These are phyloP conservation scores for Germaria angustata DNA, from an alignment of 2,888 invertebrate species.

Conservation along the genomic window DNA sequence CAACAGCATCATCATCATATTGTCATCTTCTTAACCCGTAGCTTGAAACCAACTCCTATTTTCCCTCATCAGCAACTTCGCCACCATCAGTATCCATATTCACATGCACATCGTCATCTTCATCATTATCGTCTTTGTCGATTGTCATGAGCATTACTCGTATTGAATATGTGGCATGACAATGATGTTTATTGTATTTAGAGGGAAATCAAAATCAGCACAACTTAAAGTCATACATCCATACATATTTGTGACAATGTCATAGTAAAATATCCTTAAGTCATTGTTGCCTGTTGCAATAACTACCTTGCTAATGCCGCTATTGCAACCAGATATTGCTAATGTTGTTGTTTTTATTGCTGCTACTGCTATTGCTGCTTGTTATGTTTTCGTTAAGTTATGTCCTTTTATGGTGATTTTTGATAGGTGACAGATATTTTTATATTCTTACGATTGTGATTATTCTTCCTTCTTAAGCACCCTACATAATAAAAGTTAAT, in stretches of 20 bases:
- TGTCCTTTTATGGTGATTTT: slow-evolving; percentile 78
- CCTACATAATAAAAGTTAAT: not conserved
- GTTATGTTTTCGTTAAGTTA: slow-evolving; percentile 71
- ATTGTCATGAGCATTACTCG: slow-evolving; percentile 58
- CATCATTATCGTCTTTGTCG: slow-evolving; percentile 57
- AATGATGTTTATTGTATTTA: slow-evolving; percentile 64
- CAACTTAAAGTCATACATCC: slow-evolving; percentile 51
- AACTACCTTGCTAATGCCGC: slow-evolving; percentile 44
- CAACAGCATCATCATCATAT: slow-evolving; percentile 31
- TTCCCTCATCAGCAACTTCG: slow-evolving; percentile 13
- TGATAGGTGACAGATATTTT: slow-evolving; percentile 77
- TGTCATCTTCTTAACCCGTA: slow-evolving; percentile 36
- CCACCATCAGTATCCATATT: slow-evolving; percentile 28
- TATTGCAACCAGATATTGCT: slow-evolving; percentile 33
- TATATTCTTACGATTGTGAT: slow-evolving; percentile 62
- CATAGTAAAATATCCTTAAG: slow-evolving; percentile 62
- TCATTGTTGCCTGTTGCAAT: slow-evolving; percentile 38
- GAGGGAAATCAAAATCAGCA: slow-evolving; percentile 60
- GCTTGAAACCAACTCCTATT: not conserved
- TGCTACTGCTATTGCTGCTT: slow-evolving; percentile 29
- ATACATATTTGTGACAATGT: slow-evolving; percentile 61
- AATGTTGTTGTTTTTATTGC: slow-evolving; percentile 20
- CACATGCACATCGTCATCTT: slow-evolving; percentile 1
- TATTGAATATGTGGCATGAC: slow-evolving; percentile 58
- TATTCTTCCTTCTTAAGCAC: slow-evolving; percentile 27